phyloP scores from a whole-genome alignment of 92 coral and sea anemone genomes.

The Blastomussa wellsi region DNA sequence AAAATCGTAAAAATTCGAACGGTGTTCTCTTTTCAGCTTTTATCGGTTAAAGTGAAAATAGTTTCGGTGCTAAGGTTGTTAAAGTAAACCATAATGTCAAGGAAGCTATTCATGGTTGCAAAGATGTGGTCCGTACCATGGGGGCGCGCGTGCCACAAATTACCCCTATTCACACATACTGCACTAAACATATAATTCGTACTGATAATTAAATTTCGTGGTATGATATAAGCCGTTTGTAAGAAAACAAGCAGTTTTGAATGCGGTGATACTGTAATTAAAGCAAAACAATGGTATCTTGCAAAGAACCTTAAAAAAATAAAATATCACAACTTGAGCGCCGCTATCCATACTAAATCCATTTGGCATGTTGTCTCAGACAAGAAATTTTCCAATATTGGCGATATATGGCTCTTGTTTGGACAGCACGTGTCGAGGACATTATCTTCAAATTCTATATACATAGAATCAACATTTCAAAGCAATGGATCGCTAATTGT shows the following conservation, averaged over 20 bases:
- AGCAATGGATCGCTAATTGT: slow-evolving; percentile 78
- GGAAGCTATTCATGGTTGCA: slow-evolving; percentile 9
- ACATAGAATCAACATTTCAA: slow-evolving; percentile 72
- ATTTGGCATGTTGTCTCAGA: slow-evolving; percentile 4
- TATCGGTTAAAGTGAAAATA: neutral
- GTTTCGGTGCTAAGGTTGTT: slow-evolving; percentile 4
- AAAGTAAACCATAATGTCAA: slow-evolving; percentile 13
- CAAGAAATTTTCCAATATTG: slow-evolving; percentile 14
- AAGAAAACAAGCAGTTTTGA: slow-evolving; percentile 64
- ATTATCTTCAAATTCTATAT: slow-evolving; percentile 59
- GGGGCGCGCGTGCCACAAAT: slow-evolving; percentile 69
- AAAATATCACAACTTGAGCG: neutral
- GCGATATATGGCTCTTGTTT: slow-evolving; percentile 26
- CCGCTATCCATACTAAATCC: neutral
- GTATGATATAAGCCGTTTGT: slow-evolving; percentile 73
- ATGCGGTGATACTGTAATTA: slow-evolving; percentile 72
- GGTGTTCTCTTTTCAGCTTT: neutral
- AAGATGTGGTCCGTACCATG: neutral
- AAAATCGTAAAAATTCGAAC: neutral
- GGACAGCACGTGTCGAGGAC: slow-evolving; percentile 55
- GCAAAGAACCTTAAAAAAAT: slow-evolving; percentile 25
- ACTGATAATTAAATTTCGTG: slow-evolving; percentile 75
- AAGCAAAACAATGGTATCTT: slow-evolving; percentile 51
- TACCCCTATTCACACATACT: slow-evolving; percentile 41
- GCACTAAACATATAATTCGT: slow-evolving; percentile 54